phyloP scores from a whole-genome alignment of 2,888 invertebrate species.

The Machimus atricapillus region DNA sequence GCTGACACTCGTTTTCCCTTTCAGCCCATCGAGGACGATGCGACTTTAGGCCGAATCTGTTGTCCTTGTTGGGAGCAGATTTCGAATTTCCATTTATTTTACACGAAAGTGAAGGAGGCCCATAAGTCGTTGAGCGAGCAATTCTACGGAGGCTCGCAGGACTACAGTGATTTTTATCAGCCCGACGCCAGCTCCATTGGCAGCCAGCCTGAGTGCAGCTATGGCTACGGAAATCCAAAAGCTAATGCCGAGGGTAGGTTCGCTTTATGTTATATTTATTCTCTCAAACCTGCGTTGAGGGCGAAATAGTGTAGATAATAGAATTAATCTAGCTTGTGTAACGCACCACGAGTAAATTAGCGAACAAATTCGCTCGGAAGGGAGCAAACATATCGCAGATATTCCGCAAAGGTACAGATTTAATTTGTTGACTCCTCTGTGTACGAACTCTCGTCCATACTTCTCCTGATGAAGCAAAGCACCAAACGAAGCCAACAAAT shows the following conservation, averaged over 20 bases:
- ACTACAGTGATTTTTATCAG: not conserved
- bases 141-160: slow-evolving; percentile 1
- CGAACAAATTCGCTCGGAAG: too few species aligned
- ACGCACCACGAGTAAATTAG: too few species aligned
- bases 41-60: slow-evolving; percentile 38
- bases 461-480: too few species aligned
- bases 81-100: slow-evolving; percentile 43
- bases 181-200: not conserved
- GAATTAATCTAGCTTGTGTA: too few species aligned
- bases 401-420: too few species aligned
- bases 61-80: slow-evolving; percentile 41
- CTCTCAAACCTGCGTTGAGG: not conserved
- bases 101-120: slow-evolving; percentile 40
- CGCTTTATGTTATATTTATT: not conserved
- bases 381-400: too few species aligned
- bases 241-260: not conserved
- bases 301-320: not conserved
- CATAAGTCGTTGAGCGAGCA: slow-evolving; percentile 31
- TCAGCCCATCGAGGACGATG: slow-evolving; percentile 41
- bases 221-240: not conserved
- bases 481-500: too few species aligned
- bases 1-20: not conserved
- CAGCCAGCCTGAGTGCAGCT: not conserved
- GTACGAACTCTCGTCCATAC: too few species aligned
- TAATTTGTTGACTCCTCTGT: too few species aligned